phyloP scores from a whole-genome alignment of 2,113 vertebrate genomes.

The Osmerus mordax region DNA sequence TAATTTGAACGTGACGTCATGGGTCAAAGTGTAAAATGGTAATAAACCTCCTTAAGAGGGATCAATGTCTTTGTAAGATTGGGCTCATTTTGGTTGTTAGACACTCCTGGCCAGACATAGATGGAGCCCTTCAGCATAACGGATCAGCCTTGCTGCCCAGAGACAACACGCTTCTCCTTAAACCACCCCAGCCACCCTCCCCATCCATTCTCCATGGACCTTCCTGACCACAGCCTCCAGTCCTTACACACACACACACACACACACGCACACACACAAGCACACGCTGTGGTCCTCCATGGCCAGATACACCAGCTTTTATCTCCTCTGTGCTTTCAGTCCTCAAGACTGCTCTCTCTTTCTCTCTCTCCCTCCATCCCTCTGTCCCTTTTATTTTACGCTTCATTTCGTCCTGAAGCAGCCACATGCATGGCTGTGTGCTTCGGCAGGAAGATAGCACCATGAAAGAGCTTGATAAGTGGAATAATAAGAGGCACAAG shows the following conservation, averaged over 20 bases:
- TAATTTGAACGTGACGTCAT: background rate
- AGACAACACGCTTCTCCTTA: background rate
- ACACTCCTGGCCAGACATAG: background rate
- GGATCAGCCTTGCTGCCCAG: background rate
- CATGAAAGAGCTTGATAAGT: slow-evolving; percentile 6
- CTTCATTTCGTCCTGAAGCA: background rate
- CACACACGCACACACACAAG: background rate
- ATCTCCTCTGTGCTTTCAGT: background rate
- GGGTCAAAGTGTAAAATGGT: background rate
- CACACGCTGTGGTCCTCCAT: background rate
- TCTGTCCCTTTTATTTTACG: background rate
- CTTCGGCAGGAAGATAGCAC: background rate
- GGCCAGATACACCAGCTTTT: background rate
- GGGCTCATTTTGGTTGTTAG: background rate
- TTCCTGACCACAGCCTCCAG: background rate
- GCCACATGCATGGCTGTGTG: background rate
- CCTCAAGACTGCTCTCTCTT: background rate
- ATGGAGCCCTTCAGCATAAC: background rate
- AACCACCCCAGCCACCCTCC: background rate
- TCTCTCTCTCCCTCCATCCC: background rate
- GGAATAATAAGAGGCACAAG: background rate
- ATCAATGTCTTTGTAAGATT: background rate
- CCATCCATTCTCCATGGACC: background rate
- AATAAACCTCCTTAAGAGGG: background rate
- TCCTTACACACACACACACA: background rate